Evolutionary conservation across 2,113 vertebrate genomes (phyloP).

Genomic region (Illadopsis cleaveri): DNA sequence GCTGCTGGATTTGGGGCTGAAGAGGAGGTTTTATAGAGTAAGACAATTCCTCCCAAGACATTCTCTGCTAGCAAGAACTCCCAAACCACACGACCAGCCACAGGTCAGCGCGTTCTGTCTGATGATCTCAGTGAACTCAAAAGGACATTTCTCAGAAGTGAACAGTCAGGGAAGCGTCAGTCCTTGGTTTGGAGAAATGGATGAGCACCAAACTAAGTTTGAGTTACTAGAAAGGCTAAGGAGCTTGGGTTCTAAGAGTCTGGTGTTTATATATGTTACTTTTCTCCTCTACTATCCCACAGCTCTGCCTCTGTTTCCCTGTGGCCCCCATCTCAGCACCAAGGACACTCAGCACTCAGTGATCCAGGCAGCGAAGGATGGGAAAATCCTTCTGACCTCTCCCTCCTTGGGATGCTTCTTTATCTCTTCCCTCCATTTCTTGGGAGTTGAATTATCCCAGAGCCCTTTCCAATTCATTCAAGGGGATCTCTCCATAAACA

Average conservation of each 20-base stretch:
- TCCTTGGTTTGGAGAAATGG: not conserved
- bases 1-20: not conserved
- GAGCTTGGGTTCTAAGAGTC: not conserved
- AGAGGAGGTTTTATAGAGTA: not conserved
- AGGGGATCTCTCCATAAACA: not conserved
- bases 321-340: accelerated
- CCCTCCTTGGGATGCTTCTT: not conserved
- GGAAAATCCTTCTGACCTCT: not conserved
- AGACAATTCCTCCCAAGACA: not conserved
- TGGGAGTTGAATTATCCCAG: not conserved
- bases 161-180: not conserved
- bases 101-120: accelerated
- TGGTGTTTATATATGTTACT: accelerated
- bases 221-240: not conserved
- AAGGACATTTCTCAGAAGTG: not conserved
- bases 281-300: not conserved
- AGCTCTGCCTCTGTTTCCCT: not conserved
- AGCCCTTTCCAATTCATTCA: not conserved
- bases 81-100: not conserved
- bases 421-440: not conserved
- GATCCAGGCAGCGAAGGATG: not conserved
- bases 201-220: accelerated
- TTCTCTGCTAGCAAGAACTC: not conserved
- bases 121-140: not conserved
- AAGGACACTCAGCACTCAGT: accelerated